These are phyloP conservation scores for Etia nguti DNA, from an alignment of 2,113 vertebrate species.

Conservation along the genomic window DNA sequence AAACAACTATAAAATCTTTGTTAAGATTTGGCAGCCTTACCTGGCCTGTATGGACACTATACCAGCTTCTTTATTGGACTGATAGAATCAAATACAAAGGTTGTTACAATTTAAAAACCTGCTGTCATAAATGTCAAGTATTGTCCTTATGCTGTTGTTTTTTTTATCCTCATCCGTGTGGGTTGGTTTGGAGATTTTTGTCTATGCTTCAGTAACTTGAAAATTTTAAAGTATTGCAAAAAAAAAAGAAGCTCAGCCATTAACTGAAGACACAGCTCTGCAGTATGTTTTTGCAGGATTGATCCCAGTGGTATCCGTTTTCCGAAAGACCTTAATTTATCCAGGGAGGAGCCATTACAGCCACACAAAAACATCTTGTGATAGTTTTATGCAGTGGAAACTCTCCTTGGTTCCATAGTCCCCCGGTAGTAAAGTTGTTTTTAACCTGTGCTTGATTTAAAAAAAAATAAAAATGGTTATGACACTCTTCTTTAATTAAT, in stretches of 20 bases:
- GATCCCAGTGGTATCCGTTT: not conserved
- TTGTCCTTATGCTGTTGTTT: not conserved
- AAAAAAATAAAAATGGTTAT: not conserved
- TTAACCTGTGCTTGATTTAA: not conserved
- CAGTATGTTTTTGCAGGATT: not conserved
- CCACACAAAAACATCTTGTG: conserved; percentile 7
- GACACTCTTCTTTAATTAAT: not conserved
- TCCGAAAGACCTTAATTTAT: not conserved
- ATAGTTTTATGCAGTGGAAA: conserved; percentile 34
- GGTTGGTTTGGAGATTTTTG: not conserved
- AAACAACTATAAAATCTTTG: not conserved
- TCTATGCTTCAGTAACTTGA: not conserved
- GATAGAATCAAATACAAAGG: not conserved
- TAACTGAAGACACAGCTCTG: not conserved
- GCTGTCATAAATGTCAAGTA: not conserved
- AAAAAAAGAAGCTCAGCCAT: not conserved
- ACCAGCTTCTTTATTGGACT: not conserved
- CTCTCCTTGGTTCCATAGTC: conserved; percentile 33
- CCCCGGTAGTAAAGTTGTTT: conserved; percentile 7
- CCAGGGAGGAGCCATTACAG: not conserved
- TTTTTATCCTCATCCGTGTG: not conserved
- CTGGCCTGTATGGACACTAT: not conserved
- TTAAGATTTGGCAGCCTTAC: not conserved
- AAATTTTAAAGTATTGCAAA: not conserved
- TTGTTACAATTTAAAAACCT: not conserved